Percentiles rank a stretch among this genome's conserved stretches.
Evolutionary conservation across 2,113 vertebrate species (phyloP).

Genomic region (Crypturellus undulatus): DNA sequence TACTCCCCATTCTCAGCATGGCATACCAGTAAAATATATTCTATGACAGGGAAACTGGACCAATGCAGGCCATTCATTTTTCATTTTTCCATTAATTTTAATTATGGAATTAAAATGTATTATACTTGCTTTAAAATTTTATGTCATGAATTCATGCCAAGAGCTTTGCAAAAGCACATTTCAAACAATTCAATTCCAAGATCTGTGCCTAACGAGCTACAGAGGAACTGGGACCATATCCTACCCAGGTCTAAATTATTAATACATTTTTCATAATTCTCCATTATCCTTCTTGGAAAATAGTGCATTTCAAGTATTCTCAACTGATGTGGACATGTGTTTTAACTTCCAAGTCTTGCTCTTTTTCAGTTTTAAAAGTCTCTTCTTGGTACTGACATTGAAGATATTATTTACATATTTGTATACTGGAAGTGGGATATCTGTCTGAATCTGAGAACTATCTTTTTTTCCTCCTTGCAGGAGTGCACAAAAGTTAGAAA

Average conservation of each 20-base stretch:
- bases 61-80: constrained; percentile 68
- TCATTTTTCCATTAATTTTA: constrained; percentile 80
- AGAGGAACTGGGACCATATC: constrained; percentile 53
- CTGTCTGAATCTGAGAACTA: not conserved
- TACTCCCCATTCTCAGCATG: fast-evolving
- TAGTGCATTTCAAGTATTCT: constrained; percentile 49
- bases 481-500: not conserved
- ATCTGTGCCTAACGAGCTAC: constrained; percentile 68
- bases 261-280: constrained; percentile 56
- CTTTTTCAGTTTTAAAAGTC: not conserved
- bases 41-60: constrained; percentile 37
- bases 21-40: constrained; percentile 22
- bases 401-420: constrained; percentile 30
- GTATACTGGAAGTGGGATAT: not conserved
- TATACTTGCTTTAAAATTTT: constrained; percentile 77
- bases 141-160: constrained; percentile 65
- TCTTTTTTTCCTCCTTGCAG: not conserved
- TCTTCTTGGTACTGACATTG: not conserved
- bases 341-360: not conserved
- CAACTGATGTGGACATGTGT: not conserved
- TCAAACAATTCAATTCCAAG: constrained; percentile 76
- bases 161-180: constrained; percentile 72
- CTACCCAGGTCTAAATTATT: constrained; percentile 66
- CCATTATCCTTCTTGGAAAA: constrained; percentile 31
- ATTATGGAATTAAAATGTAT: constrained; percentile 78